Evolutionary conservation across 2,797 vertebrate species (phyloP), one percentile per base, ranked within the genome.

Genomic region (Chiropotes sagulatus): DNA sequence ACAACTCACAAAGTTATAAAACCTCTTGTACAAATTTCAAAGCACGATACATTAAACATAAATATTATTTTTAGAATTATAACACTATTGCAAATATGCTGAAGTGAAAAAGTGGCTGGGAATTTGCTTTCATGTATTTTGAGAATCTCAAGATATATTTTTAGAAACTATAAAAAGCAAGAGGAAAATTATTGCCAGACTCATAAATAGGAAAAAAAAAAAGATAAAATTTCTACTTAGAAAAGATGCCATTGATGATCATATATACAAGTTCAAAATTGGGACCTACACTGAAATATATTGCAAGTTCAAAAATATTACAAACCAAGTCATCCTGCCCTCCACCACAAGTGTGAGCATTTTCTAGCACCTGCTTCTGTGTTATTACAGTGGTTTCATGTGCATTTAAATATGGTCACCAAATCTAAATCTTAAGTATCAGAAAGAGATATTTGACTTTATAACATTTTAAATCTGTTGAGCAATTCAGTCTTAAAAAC

Each of bases 31-130:
- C 90, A 97, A 98, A 93, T 97, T 90, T 97, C 97, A 97, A 97
- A 94, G 96, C 84, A 90, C 26, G 86, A 96, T 97, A 97, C 57
- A 78, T 97, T 96, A 97, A 97, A 97, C 76, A 94, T 94, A 97
- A 97, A 97, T 98, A 97, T 97, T 97, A 98, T 97, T 97, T 98
- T 97, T 97, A 98, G 95, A 96, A 80, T 87, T 70, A 92, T 94
- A 97, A 85, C 57, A 86, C 70, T 67, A 96, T 76, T 52, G 52
- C 78, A 97, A 97, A 97, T 97, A 94, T 93, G 85, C 30, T 90
- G 67, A 96, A 61, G 89, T 92, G 79, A 97, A 91, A 90, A 94
- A 88, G 82, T 97, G 94, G 44, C 92, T 97, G 33, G 61, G 88
- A 97, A 94, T 97, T 94, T 91, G 79, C 93, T 98, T 98, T 98